Base-by-base conservation (phyloP, 1,140 invertebrate species). In the Aradophagus sp. region DNA sequence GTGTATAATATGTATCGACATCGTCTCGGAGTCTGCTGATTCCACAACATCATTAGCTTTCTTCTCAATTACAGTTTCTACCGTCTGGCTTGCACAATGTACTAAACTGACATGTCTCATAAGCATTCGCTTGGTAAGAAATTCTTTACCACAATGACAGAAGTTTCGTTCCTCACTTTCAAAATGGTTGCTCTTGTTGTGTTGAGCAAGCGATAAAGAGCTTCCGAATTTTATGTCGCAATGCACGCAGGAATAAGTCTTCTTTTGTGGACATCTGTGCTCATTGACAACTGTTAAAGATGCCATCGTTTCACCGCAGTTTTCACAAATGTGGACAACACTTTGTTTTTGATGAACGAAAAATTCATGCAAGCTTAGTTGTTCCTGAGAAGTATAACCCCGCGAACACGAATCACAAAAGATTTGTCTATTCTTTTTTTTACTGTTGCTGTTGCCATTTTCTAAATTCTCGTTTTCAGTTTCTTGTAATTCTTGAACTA, bases 261-360 rank as follows among this genome's bases (percentile, higher is more conserved):
- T 58, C 0, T 48, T 52, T 13, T 48, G 44, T 0, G 16, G 13
- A 42, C 77, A 79, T 5, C 41, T 36, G 35, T 79, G 77, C n/a
- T 52, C 14, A 34, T 77, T 77, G 1, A 79, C 69, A 27, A 45
- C 66, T 0, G 26, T 4, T 7, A 72, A 35, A 1, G 66, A 53
- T 0, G 52, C 65, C n/a, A 79, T 12, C 8, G 74, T 23, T 20
- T 67, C 35, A 4, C 34, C 31, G 38, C 77, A 79, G 20, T 79
- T 79, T 3, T 76, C 72, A 19, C 77, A 77, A 23, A 77, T 62
- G 34, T 80, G 78, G 0, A 78, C 50, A 38, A 48, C n/a, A 17
- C 61, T 69, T 1, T 76, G 73, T 2, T 76, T 71, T 0, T 67
- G 20, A 26, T 77, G 78, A 0, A 68, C 34, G 5, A 63, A 48